phyloP scores from a whole-genome alignment of 1,140 invertebrate species.

The Samia ricini region DNA sequence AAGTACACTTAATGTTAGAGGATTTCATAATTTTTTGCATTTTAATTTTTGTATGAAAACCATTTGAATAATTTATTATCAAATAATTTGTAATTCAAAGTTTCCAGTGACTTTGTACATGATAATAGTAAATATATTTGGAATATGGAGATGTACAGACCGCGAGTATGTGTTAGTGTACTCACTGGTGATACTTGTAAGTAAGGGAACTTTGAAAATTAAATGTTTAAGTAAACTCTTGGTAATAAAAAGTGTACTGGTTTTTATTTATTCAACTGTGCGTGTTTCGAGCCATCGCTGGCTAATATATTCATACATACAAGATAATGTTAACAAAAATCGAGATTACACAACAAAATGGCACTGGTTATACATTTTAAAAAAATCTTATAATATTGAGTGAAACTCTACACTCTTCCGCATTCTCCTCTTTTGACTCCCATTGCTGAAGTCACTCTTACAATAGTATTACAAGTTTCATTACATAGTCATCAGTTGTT shows the following conservation, averaged over 20 bases:
- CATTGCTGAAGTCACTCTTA: not conserved
- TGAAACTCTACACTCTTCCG: not conserved
- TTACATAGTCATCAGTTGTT: slow-evolving; percentile 17
- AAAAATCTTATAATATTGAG: not conserved
- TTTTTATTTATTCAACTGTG: slow-evolving; percentile 34
- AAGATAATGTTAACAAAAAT: slow-evolving; percentile 29
- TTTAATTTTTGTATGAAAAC: not conserved
- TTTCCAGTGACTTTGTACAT: too few species aligned
- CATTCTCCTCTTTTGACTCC: slow-evolving; percentile 3
- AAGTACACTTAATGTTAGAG: not conserved
- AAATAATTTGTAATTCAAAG: not conserved
- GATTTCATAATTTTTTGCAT: not conserved
- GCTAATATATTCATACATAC: slow-evolving; percentile 14
- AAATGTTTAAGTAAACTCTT: slow-evolving; percentile 56
- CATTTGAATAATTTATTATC: too few species aligned
- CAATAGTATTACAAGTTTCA: not conserved
- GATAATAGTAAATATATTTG: too few species aligned
- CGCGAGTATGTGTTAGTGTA: slow-evolving; percentile 20
- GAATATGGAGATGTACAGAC: slow-evolving; percentile 32
- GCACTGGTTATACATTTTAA: slow-evolving; percentile 9
- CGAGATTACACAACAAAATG: slow-evolving; percentile 24
- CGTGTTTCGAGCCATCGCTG: slow-evolving; percentile 9
- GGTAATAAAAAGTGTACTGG: slow-evolving; percentile 36
- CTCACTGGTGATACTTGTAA: slow-evolving; percentile 35
- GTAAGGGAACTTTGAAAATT: slow-evolving; percentile 40